Evolutionary conservation across 2,888 invertebrate genomes (phyloP), one percentile per base, ranked within the genome.

Genomic region (Aleiodes testaceus): DNA sequence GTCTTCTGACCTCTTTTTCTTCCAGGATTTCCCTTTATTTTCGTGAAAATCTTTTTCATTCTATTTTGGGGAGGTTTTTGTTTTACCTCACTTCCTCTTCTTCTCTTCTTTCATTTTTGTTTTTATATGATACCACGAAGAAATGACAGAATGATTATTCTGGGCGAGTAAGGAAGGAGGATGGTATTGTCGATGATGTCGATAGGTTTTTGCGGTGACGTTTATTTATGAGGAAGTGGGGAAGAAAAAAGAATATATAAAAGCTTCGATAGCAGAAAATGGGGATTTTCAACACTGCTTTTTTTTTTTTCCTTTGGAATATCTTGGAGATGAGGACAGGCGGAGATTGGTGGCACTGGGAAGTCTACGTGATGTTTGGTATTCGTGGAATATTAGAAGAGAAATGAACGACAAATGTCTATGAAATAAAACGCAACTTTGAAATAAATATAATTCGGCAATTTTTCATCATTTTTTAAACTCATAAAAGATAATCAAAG

Each of bases 91-190:
- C 9, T 36, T 36, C 11, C 36, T 36, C 11, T 36, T 36, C 9
- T 36, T 7, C 7, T 36, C 6, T 36, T 22, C 36, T 36, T 36
- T 36, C 36, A 36, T 2, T 6, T 11, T 36, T 7, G 36, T 36
- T 36, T 36, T 36, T 36, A 7, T 9, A 36, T 36, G 36, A 53
- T 14, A 7, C 30, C 55, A 30, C 2, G 55, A 22, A 30, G 14
- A 55, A 55, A 55, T 55, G 55, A 55, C 55, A 55, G 55, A 55
- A 5, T 22, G 55, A 30, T 55, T 30, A 55, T 52, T 55, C 30
- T 55, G 36, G 55, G 55, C 9, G 11, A 36, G 36, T 36, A 6
- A 36, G 36, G 36, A 36, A 36, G 6, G 55, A 30, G 55, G 30
- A 14, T 14, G 55, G 16, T 30, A 16, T 55, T 55, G 55, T 55